Conservation (phyloP, 2,113 vertebrate genomes). For the Cyphomyrus discorhynchus region DNA sequence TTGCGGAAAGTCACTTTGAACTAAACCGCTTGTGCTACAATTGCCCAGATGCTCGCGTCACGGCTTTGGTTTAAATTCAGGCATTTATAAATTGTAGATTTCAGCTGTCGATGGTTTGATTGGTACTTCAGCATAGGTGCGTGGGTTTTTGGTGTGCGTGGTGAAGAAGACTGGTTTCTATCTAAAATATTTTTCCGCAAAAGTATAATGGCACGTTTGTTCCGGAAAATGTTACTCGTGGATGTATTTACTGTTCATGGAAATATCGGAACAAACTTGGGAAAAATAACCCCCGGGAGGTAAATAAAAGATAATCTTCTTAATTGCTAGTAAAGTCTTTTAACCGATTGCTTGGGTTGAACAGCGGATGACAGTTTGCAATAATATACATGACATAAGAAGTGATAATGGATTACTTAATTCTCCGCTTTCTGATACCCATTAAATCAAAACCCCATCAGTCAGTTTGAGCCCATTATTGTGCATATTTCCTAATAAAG, state of each 20-base stretch:
- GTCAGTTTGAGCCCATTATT: neutral
- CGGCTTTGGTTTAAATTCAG: conserved; percentile 9
- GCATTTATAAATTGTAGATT: neutral
- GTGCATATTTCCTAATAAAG: neutral
- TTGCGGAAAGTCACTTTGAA: conserved; percentile 35
- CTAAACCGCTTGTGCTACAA: neutral
- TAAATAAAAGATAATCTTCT: neutral
- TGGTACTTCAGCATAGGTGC: neutral
- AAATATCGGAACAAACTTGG: neutral
- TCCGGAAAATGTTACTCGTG: neutral
- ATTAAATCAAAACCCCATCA: neutral
- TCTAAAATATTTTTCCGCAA: neutral
- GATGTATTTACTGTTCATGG: neutral
- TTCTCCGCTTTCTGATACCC: neutral
- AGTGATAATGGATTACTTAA: neutral
- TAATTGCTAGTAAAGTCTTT: neutral
- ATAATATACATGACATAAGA: neutral
- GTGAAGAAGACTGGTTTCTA: neutral
- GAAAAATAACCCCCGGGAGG: neutral
- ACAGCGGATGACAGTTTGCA: neutral
- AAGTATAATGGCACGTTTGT: neutral
- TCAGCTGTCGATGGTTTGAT: neutral
- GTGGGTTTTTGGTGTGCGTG: neutral
- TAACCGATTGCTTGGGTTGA: neutral
- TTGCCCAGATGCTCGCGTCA: neutral